phyloP scores from a whole-genome alignment of 2,888 invertebrate genomes.

The Phengaris arion region DNA sequence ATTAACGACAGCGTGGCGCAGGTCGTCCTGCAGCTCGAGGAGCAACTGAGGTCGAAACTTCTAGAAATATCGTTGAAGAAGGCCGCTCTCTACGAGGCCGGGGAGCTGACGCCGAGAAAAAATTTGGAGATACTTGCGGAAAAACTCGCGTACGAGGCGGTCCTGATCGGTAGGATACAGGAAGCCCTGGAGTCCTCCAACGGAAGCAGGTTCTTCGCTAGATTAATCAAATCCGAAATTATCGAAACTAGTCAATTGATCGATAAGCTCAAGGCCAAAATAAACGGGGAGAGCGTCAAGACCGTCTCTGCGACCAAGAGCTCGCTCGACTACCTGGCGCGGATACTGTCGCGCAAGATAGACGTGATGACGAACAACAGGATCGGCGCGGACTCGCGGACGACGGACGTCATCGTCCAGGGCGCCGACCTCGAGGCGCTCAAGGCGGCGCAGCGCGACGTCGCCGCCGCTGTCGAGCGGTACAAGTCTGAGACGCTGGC shows the following conservation, averaged over 20 bases:
- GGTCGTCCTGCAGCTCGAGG: conserved; percentile 83
- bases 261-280: conserved; percentile 83
- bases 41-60: conserved; percentile 84
- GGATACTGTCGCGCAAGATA: conserved; percentile 86
- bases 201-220: conserved; percentile 78
- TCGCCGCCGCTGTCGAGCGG: conserved; percentile 80
- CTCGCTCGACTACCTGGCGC: conserved; percentile 85
- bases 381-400: conserved; percentile 51
- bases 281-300: conserved; percentile 77
- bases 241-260: conserved; percentile 88
- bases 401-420: conserved; percentile 62
- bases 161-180: conserved; percentile 83
- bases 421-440: conserved; percentile 75
- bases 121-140: conserved; percentile 87
- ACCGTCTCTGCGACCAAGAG: conserved; percentile 60
- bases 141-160: conserved; percentile 89
- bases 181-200: conserved; percentile 82
- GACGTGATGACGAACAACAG: conserved; percentile 62
- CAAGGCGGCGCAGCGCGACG: conserved; percentile 79
- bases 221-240: conserved; percentile 84
- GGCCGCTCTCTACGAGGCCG: conserved; percentile 82
- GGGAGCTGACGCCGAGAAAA: conserved; percentile 83
- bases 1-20: conserved; percentile 76
- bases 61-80: conserved; percentile 84
- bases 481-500: conserved; percentile 85